Percentiles rank a stretch among this genome's conserved stretches.
These are phyloP conservation scores for Adineta ricciae DNA, from an alignment of 2,888 invertebrate genomes.

Conservation along the genomic window DNA sequence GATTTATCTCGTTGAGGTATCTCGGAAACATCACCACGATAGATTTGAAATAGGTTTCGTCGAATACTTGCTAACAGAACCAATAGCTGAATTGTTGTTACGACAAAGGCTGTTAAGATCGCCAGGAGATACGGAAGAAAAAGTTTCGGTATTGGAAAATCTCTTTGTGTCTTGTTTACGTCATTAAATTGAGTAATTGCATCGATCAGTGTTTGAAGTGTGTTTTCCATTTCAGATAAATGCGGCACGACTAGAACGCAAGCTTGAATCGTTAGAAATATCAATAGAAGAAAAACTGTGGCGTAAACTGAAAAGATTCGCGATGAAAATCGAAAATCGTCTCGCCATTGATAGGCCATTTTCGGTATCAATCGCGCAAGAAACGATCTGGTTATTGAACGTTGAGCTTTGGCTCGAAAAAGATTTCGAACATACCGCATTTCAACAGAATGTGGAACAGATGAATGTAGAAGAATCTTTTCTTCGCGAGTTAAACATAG, in stretches of 20 bases:
- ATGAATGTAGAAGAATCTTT: background rate
- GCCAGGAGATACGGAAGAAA: background rate
- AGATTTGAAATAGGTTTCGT: background rate
- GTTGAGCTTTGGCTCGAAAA: background rate
- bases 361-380: background rate
- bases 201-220: background rate
- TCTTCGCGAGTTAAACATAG: background rate
- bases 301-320: background rate
- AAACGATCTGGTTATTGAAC: background rate
- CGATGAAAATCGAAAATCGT: constrained; percentile 4
- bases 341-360: background rate
- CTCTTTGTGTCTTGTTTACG: background rate
- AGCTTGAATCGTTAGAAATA: background rate
- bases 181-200: no score
- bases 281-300: background rate
- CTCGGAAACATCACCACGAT: background rate
- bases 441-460: background rate
- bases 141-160: background rate
- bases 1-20: background rate
- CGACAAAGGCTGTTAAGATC: background rate
- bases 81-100: background rate
- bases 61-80: background rate
- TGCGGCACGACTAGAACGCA: background rate
- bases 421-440: background rate
- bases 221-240: background rate